These are phyloP conservation scores for Drosophila nigrodunni DNA, from an alignment of 1,140 invertebrate genomes.

Conservation along the genomic window DNA sequence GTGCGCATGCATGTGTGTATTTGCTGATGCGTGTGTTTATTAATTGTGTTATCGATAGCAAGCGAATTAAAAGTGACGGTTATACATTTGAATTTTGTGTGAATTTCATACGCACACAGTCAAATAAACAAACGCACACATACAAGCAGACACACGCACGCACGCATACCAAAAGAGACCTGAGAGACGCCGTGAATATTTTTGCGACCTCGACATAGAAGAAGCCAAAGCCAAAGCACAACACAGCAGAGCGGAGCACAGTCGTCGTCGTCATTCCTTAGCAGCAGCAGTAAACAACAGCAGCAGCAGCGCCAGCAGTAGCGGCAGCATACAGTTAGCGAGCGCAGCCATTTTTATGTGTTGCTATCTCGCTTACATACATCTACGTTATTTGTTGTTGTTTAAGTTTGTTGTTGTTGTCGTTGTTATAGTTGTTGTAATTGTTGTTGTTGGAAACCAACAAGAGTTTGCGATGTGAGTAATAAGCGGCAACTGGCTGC, in stretches of 20 bases:
- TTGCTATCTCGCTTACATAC: slow-evolving; percentile 44
- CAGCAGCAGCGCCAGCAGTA: slow-evolving; percentile 11
- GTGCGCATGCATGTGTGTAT: slow-evolving; percentile 6
- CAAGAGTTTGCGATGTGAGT: slow-evolving; percentile 20
- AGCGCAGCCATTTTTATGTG: slow-evolving; percentile 49
- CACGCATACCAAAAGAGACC: slow-evolving; percentile 20
- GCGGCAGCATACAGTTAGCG: slow-evolving; percentile 24
- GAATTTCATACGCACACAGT: slow-evolving; percentile 33
- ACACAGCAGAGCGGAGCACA: slow-evolving; percentile 26
- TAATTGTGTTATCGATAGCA: slow-evolving; percentile 57
- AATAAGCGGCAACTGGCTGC: slow-evolving; percentile 23
- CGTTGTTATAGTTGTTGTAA: slow-evolving; percentile 13
- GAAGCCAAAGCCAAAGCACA: slow-evolving; percentile 56
- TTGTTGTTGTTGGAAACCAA: slow-evolving; percentile 47
- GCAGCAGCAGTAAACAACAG: slow-evolving; percentile 29
- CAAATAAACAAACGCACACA: slow-evolving; percentile 32
- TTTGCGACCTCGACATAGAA: slow-evolving; percentile 71
- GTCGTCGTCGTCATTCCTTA: slow-evolving; percentile 43
- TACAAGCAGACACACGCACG: slow-evolving; percentile 17
- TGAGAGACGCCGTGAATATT: slow-evolving; percentile 50
- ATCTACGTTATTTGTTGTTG: slow-evolving; percentile 16
- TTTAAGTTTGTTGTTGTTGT: slow-evolving; percentile 25
- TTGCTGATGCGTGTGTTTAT: slow-evolving; percentile 35
- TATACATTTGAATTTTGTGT: slow-evolving; percentile 70
- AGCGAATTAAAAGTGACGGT: slow-evolving; percentile 66